Conservation (phyloP, 2,797 vertebrate genomes). For the Pangasius sanitwongsei region DNA sequence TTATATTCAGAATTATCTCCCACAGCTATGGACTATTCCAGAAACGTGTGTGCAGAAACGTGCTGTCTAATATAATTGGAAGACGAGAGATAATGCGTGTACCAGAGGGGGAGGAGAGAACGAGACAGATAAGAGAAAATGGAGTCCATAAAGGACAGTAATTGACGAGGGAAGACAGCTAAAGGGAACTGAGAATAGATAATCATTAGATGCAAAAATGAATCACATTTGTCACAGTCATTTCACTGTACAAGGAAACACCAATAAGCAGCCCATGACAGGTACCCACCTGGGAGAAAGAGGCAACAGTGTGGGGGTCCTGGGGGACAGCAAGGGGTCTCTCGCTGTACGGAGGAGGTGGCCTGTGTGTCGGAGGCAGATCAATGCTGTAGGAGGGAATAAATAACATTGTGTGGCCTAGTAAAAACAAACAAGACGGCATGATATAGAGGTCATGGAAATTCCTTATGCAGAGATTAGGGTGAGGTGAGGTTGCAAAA, state of each 20-base stretch:
- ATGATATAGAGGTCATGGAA: constrained; percentile 6
- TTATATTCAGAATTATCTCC: background rate
- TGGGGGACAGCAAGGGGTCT: constrained; percentile 70
- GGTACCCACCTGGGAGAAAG: constrained; percentile 70
- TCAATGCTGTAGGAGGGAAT: constrained; percentile 72
- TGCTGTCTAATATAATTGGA: constrained; percentile 30
- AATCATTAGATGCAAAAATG: constrained; percentile 31
- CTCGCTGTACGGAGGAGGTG: constrained; percentile 74
- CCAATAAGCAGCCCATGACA: background rate
- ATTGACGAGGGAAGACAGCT: constrained; percentile 13
- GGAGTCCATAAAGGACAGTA: constrained; percentile 9
- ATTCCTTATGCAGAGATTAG: constrained; percentile 5
- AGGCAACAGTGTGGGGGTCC: constrained; percentile 53
- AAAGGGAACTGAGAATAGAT: constrained; percentile 31
- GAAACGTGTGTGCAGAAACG: constrained; percentile 24
- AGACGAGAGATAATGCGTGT: constrained; percentile 7
- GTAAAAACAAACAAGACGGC: constrained; percentile 5
- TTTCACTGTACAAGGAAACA: constrained; percentile 2
- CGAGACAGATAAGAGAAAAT: constrained; percentile 14
- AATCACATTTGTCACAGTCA: constrained; percentile 22
- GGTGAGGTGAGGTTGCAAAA: constrained; percentile 19
- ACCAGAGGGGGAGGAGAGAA: constrained; percentile 29
- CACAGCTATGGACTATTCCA: background rate
- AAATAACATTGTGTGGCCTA: constrained; percentile 22
- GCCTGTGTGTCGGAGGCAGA: constrained; percentile 81